Evolutionary conservation across 2,888 invertebrate genomes (phyloP).

Genomic region (Mesoligia furuncula): DNA sequence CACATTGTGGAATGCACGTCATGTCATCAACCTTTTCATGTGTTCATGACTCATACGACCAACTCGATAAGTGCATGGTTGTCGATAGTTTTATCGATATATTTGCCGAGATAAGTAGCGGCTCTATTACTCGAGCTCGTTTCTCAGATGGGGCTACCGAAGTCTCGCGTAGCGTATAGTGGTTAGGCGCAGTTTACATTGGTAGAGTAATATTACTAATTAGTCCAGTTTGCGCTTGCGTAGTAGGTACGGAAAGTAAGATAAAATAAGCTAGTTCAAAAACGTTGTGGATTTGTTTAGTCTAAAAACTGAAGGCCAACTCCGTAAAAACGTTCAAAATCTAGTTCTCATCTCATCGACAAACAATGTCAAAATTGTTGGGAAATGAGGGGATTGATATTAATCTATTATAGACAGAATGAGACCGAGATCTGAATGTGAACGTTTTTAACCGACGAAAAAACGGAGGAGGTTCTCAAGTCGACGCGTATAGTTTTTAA

Average conservation of each 20-base stretch:
- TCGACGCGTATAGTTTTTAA: too few relatives aligned
- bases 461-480: too few relatives aligned
- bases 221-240: constrained; percentile 21
- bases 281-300: background rate
- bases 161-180: constrained; percentile 27
- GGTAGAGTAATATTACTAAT: constrained; percentile 42
- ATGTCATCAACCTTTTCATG: constrained; percentile 51
- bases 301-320: background rate
- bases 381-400: background rate
- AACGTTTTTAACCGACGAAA: too few relatives aligned
- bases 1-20: constrained; percentile 40
- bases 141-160: constrained; percentile 40
- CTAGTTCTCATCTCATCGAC: background rate
- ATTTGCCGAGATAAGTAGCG: constrained; percentile 28
- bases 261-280: background rate
- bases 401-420: background rate
- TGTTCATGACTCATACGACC: constrained; percentile 42
- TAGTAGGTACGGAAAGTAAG: constrained; percentile 4
- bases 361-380: background rate
- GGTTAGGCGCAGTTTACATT: constrained; percentile 40
- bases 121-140: constrained; percentile 4
- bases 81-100: constrained; percentile 50
- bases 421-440: background rate
- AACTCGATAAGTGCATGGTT: constrained; percentile 32
- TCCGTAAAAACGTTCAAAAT: too few relatives aligned